A percentile compares a stretch with the other conserved stretches of the same genome.
These are phyloP conservation scores for Gallinago solitaria DNA, from an alignment of 2,797 vertebrate genomes.

Conservation along the genomic window DNA sequence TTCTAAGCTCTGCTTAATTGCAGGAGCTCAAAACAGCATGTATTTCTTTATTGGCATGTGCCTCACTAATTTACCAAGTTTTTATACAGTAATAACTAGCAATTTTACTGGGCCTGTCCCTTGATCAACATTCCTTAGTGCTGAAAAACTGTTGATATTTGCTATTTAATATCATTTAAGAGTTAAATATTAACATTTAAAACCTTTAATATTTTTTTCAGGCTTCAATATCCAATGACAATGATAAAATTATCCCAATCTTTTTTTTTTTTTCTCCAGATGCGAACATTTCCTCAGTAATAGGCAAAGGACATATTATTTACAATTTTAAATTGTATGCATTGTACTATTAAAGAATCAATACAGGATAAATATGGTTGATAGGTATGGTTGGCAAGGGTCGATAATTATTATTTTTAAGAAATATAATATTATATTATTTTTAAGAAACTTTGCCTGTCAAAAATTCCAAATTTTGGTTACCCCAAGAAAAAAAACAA, in stretches of 20 bases:
- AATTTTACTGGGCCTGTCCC: neutral
- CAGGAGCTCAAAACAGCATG: neutral
- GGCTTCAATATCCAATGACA: neutral
- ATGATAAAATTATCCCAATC: neutral
- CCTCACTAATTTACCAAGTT: neutral
- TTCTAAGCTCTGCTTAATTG: neutral
- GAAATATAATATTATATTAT: neutral
- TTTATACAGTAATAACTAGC: neutral
- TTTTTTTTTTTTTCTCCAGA: neutral
- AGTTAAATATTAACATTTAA: neutral
- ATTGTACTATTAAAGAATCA: neutral
- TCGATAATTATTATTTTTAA: neutral
- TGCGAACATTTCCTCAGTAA: neutral
- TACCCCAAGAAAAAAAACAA: neutral
- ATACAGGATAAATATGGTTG: neutral
- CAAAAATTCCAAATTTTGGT: neutral
- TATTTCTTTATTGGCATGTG: neutral
- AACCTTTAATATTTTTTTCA: neutral
- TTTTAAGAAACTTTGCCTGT: neutral
- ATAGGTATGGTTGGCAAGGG: neutral
- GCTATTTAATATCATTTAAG: neutral
- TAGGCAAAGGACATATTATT: neutral
- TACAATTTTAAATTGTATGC: neutral
- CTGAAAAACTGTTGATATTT: neutral
- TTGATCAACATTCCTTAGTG: neutral